Base-by-base conservation (phyloP, 2,888 invertebrate species). In the Chalcis sispes region DNA sequence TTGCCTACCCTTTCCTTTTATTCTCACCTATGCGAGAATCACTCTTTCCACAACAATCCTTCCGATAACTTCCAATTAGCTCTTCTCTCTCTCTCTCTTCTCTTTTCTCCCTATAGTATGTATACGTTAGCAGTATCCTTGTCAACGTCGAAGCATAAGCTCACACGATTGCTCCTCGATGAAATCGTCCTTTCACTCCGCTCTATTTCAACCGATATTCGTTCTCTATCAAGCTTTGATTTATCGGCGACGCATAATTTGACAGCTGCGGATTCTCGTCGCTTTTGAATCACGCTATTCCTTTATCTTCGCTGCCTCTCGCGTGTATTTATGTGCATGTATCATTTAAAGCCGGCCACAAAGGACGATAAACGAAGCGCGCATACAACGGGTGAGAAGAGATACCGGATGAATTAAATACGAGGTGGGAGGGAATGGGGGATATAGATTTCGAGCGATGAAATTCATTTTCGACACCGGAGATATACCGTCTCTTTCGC, bases 181-280 rank as follows among this genome's bases (percentile, higher is more conserved):
- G 62, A 62, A 70, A 50, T 81, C 77, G 74, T 79, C 76, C 76
- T 80, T 78, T 81, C 80, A 74, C 78, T 18, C 10, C 29, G 23
- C 50, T 18, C 40, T 25, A 13, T 20, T 20, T 52, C 52, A 13
- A 7, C 0, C 20, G 18, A 2, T 18, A 7, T 46, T n/a, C 32
- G 46, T 23, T 52, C 64, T 20, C 23, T 27, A 73, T 73, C 50
- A 58, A 48, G 20, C 15, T 27, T 72, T 76, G 72, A 76, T 76
- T 72, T 62, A 72, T 67, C 27, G 56, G 58, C 27, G 1, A 8
- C 52, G 56, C 62, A 75, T 66, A 61, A 75, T 66, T 75, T 66
- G 72, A 72, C 72, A 50, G 62, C 66, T 56, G 61, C 36, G 54
- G 71, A 71, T 61, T 67, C 66, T 67, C 62, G 61, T 48, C 36